A percentile compares a stretch with the other conserved stretches of the same genome.
These are phyloP conservation scores for Menidia beryllina DNA, from an alignment of 2,113 vertebrate genomes.

Conservation along the genomic window DNA sequence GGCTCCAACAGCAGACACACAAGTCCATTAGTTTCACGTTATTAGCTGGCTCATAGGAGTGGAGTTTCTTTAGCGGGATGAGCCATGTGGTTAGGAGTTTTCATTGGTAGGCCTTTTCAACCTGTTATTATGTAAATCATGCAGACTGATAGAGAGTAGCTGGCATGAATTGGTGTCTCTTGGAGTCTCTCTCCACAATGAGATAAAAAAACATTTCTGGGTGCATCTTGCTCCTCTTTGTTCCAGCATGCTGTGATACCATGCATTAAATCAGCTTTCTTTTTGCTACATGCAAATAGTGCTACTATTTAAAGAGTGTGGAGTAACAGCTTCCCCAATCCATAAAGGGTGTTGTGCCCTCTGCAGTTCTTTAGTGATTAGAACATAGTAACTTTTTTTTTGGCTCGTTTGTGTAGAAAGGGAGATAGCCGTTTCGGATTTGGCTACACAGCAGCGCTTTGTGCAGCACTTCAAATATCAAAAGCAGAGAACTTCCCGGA, in stretches of 20 bases:
- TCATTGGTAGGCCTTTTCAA: constrained; percentile 11
- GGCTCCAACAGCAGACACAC: constrained; percentile 18
- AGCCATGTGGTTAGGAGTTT: constrained; percentile 19
- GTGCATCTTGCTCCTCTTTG: constrained; percentile 23
- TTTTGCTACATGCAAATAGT: neutral
- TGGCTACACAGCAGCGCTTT: constrained; percentile 25
- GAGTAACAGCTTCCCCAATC: too few relatives aligned
- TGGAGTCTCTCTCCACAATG: constrained; percentile 16
- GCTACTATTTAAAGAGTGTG: neutral
- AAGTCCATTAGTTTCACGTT: constrained; percentile 27
- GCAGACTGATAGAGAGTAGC: constrained; percentile 9
- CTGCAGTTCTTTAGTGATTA: constrained; percentile 76
- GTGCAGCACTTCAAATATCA: constrained; percentile 30
- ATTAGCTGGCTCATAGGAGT: constrained; percentile 27
- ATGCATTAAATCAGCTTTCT: neutral
- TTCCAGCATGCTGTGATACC: constrained; percentile 2
- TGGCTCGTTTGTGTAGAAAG: constrained; percentile 68
- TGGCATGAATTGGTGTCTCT: constrained; percentile 32
- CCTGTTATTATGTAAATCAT: constrained; percentile 46
- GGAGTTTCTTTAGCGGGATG: constrained; percentile 37
- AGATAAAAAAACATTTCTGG: constrained; percentile 36
- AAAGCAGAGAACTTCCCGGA: constrained; percentile 25
- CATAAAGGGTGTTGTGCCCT: too few relatives aligned
- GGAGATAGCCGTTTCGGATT: constrained; percentile 9
- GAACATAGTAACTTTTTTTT: constrained; percentile 42